These are phyloP conservation scores for Drosophila busckii DNA, from an alignment of 1,140 invertebrate species.

Conservation along the genomic window DNA sequence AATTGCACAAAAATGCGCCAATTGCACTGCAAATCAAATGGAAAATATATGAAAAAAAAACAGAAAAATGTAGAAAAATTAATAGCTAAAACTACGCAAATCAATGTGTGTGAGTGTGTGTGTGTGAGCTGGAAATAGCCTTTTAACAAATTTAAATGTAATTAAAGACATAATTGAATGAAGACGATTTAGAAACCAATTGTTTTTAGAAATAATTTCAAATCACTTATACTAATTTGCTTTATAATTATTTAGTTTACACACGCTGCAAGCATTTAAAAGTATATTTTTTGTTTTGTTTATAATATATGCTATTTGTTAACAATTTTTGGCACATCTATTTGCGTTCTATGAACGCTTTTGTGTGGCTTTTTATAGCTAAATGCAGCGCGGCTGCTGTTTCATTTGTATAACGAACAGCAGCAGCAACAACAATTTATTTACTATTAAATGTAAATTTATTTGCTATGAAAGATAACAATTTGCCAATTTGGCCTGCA, in stretches of 20 bases:
- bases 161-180: background rate
- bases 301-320: too few species aligned
- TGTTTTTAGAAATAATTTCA: background rate
- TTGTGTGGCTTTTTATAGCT: constrained; percentile 16
- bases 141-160: background rate
- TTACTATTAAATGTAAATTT: constrained; percentile 2
- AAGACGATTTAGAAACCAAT: background rate
- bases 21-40: constrained; percentile 36
- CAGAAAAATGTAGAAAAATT: constrained; percentile 32
- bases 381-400: background rate
- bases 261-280: too few species aligned
- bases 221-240: too few species aligned
- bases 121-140: background rate
- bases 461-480: background rate
- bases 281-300: background rate
- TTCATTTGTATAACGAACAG: background rate
- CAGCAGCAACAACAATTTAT: constrained; percentile 12
- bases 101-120: constrained; percentile 13
- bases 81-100: constrained; percentile 54
- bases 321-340: background rate
- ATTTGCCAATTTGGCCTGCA: background rate
- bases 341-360: constrained; percentile 14
- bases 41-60: constrained; percentile 24
- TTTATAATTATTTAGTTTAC: too few species aligned
- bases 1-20: constrained; percentile 63